Base-by-base conservation (phyloP, 2,888 invertebrate species). In the Metallyticus violacea region DNA sequence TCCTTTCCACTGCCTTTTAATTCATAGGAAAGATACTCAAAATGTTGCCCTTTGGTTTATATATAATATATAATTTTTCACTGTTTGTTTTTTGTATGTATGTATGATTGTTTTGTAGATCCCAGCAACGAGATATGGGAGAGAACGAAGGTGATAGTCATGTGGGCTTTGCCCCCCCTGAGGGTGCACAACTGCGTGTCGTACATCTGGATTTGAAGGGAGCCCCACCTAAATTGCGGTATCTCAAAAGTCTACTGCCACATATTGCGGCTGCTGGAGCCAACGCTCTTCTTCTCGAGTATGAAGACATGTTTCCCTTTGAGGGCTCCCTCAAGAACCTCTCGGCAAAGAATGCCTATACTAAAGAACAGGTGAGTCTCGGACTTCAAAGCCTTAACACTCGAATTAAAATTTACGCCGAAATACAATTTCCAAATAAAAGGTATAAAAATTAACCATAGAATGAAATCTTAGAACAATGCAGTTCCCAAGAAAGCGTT, bases 281-380 rank as follows among this genome's bases (percentile, higher is more conserved):
- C 9, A 93, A 93, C 85, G 93, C 93, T 5, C 89, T 94, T 6
- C 91, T 94, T 22, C 89, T 94, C n/a, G 94, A 94, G 89, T 94
- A 94, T 90, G 94, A 94, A 90, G 94, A 94, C 89, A 94, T 93
- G 92, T 94, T 94, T 89, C 94, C 94, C 1, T 94, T 92, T 90
- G 90, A 90, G 29, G 93, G 92, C 7, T n/a, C 79, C 2, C 89
- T 91, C 7, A 87, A 85, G 26, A 90, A 90, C 82, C 88, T 92
- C 6, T 90, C 91, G 1, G 91, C 92, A n/a, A 89, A 89, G 77
- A 91, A 92, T 89, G 92, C 92, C 25, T 93, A 93, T 90, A 91
- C 90, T 15, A 89, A 88, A 87, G 82, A 88, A 5, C 89, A 91
- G 85, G 90, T 92, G 81, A 86, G 88, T 26, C 26, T 2, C 9